Conservation (phyloP, 53 echinoderm and acorn worm species). For the Glandiceps talaboti region DNA sequence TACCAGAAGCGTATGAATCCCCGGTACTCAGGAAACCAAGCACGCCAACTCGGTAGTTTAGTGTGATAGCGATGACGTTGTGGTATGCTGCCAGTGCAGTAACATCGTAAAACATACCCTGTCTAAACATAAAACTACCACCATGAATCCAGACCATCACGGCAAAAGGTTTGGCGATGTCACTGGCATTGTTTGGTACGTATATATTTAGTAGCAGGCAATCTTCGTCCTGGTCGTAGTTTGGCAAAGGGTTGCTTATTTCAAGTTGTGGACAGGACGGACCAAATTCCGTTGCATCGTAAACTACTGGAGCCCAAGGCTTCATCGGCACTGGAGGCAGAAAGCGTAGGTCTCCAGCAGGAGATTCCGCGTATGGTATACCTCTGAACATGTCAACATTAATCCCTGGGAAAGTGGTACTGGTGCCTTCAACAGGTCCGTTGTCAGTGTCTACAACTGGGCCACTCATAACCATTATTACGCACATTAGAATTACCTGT, state of each 20-base stretch:
- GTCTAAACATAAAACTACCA: slow-evolving; percentile 53
- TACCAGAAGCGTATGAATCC: slow-evolving; percentile 45
- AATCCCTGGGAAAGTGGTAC: too few species aligned
- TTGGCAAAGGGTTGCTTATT: slow-evolving; percentile 9
- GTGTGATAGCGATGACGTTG: slow-evolving; percentile 60
- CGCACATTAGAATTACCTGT: too few species aligned
- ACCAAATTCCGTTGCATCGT: slow-evolving; percentile 54
- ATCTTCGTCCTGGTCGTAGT: slow-evolving; percentile 37
- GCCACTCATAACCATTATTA: too few species aligned
- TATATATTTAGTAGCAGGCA: slow-evolving; percentile 74
- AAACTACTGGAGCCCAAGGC: too few species aligned
- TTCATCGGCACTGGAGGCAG: too few species aligned
- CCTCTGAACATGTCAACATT: too few species aligned
- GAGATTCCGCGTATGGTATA: too few species aligned
- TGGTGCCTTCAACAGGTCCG: too few species aligned
- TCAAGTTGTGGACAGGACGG: slow-evolving; percentile 63
- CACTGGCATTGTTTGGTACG: slow-evolving; percentile 36
- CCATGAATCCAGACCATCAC: slow-evolving; percentile 82
- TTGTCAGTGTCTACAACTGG: too few species aligned
- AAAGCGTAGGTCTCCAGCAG: too few species aligned
- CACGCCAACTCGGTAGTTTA: slow-evolving; percentile 68
- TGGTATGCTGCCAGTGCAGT: slow-evolving; percentile 55
- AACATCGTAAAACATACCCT: slow-evolving; percentile 56
- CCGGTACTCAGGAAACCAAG: slow-evolving; percentile 56
- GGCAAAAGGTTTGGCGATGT: slow-evolving; percentile 26